Evolutionary conservation across 2,797 vertebrate genomes (phyloP), one percentile per base, ranked within the genome.

Genomic region (Pogoniulus pusillus): DNA sequence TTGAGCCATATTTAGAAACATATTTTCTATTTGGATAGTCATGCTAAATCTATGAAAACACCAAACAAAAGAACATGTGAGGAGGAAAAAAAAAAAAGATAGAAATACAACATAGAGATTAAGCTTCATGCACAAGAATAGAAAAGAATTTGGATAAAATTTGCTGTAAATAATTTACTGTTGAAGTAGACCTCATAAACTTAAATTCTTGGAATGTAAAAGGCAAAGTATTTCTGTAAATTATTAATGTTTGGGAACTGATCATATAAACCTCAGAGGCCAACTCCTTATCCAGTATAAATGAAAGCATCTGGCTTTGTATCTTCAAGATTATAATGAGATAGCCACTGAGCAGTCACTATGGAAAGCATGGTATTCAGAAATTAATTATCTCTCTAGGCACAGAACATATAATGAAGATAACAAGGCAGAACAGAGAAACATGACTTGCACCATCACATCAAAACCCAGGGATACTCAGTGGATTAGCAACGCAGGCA

Each of bases 221-320:
- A 81, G 12, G 39, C 49, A 82, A 86, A 91, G 55, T 74, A 76
- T 64, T 89, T 90, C 60, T 89, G 54, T 82, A 78, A 89, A 87
- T 90, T 78, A 87, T 64, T 79, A 60, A 75, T 65, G 45, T 82
- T 87, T 82, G 64, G 54, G 68, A 94, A 74, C 49, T 34, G 68
- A 89, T 84, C 26, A 1, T 82, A 19, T 83, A 91, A 91, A 63
- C 45, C 24, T 75, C 15, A 64, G 43, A 85, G 37, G 57, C 39
- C 57, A 92, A 39, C 15, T 60, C 53, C 41, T 90, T 87, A 89
- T 75, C 35, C 37, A 70, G 47, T 39, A 75, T 83, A 90, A 96
- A 93, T 58, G 70, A 93, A 81, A 93, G 66, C 76, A 90, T 81
- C 63, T 92, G 82, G 70, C 23, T 29, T 75, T 83, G 16, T 85